Percentiles rank a stretch among this genome's conserved stretches.
These are phyloP conservation scores for Astatoreochromis straeleni DNA, from an alignment of 2,113 vertebrate genomes.

Conservation along the genomic window DNA sequence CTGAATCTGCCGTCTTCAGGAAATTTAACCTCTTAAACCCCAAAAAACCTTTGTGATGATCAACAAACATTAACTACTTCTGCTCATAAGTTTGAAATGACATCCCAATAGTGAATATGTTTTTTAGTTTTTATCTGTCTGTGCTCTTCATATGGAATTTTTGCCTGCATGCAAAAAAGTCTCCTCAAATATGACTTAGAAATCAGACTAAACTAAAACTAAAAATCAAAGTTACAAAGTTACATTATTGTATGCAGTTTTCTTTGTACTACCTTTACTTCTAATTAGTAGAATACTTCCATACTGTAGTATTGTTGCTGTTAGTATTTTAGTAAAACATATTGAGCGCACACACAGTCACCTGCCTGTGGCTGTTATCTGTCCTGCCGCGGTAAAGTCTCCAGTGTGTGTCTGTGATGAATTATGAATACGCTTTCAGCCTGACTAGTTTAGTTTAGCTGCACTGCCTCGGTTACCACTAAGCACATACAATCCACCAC, in stretches of 20 bases:
- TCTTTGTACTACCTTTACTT: not conserved
- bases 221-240: not conserved
- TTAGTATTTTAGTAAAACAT: not conserved
- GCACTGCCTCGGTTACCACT: not conserved
- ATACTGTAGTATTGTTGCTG: not conserved
- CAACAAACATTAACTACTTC: not conserved
- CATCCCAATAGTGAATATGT: not conserved
- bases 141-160: not conserved
- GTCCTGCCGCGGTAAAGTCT: not conserved
- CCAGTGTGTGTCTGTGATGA: conserved; percentile 4
- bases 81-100: not conserved
- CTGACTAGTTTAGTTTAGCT: not conserved
- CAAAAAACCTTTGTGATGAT: not conserved
- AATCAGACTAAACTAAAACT: not conserved
- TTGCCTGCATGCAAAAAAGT: not conserved
- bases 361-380: not conserved
- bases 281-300: not conserved
- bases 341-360: not conserved
- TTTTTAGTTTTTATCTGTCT: not conserved
- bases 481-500: not conserved
- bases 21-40: not conserved
- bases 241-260: not conserved
- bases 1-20: not conserved
- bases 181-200: not conserved
- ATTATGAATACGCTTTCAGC: conserved; percentile 37